These are phyloP conservation scores for Ophioninae sp. DNA, from an alignment of 2,888 invertebrate species.

Conservation along the genomic window DNA sequence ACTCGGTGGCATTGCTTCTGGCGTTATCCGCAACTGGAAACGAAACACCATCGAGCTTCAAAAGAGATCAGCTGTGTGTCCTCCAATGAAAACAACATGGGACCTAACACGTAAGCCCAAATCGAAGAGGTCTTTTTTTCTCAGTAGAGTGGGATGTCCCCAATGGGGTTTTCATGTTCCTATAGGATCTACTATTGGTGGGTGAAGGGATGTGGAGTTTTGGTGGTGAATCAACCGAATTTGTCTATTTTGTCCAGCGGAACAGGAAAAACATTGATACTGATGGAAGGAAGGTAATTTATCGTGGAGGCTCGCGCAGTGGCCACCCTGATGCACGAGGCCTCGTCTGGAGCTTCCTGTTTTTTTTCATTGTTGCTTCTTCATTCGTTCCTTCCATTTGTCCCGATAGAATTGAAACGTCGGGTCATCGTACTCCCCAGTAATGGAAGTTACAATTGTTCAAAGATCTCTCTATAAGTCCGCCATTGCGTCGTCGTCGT, in stretches of 20 bases:
- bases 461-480: slow-evolving; percentile 51
- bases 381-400: slow-evolving; percentile 40
- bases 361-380: slow-evolving; percentile 30
- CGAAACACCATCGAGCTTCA: not conserved
- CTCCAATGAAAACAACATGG: not conserved
- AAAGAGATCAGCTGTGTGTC: not conserved
- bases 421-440: slow-evolving; percentile 43
- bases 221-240: not conserved
- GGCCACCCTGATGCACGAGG: slow-evolving; percentile 6
- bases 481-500: not conserved
- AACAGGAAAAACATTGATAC: not conserved
- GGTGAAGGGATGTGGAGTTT: slow-evolving; percentile 5
- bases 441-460: slow-evolving; percentile 64
- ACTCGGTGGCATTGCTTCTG: not conserved
- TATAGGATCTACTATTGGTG: not conserved
- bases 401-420: slow-evolving; percentile 52
- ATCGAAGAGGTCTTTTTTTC: not conserved
- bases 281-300: slow-evolving; percentile 30
- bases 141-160: not conserved
- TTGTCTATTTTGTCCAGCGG: not conserved
- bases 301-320: slow-evolving; percentile 16
- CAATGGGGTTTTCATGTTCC: not conserved
- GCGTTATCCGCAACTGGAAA: not conserved
- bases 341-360: slow-evolving; percentile 20
- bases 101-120: not conserved